Evolutionary conservation across 2,113 vertebrate genomes (phyloP).

Genomic region (Cinclus mexicanus): DNA sequence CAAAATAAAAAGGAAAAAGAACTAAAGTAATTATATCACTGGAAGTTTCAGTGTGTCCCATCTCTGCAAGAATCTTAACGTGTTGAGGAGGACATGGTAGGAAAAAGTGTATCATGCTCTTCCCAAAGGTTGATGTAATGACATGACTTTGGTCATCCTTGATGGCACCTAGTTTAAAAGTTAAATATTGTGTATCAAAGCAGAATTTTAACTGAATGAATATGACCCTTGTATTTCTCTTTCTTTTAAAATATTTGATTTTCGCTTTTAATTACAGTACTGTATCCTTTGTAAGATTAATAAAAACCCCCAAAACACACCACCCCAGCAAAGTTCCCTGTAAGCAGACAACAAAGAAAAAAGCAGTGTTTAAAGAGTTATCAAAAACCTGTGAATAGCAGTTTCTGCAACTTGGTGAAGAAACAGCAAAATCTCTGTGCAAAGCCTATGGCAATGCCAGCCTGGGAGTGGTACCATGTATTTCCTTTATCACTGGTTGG

Average conservation of each 20-base stretch:
- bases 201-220: background rate
- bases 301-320: background rate
- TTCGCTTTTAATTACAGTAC: background rate
- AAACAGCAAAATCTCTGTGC: constrained; percentile 11
- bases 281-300: background rate
- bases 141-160: background rate
- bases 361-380: background rate
- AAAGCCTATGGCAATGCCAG: background rate
- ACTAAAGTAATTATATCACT: background rate
- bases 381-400: background rate
- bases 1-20: background rate
- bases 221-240: background rate
- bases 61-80: background rate
- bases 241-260: background rate
- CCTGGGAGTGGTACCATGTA: background rate
- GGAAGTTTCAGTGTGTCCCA: background rate
- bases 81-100: background rate
- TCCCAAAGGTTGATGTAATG: background rate
- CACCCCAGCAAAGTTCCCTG: background rate
- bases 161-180: background rate
- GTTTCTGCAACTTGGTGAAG: background rate
- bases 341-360: background rate
- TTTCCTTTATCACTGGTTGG: background rate
- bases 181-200: background rate
- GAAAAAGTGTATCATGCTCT: background rate